A percentile compares a stretch with the other conserved stretches of the same genome.
phyloP scores from a whole-genome alignment of 2,113 vertebrate species.

The Syrmaticus mikado region DNA sequence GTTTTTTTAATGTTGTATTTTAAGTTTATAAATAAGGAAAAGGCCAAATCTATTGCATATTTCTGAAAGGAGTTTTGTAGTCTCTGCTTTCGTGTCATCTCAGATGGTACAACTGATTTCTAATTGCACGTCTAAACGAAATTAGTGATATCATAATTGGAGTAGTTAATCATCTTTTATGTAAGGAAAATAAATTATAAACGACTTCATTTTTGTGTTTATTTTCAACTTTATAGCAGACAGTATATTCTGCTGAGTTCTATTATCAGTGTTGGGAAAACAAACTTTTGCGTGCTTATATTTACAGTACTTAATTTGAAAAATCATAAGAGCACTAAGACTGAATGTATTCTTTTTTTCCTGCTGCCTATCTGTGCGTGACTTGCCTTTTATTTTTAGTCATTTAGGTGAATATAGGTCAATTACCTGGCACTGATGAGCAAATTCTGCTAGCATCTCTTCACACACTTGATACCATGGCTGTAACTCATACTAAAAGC shows the following conservation, averaged over 20 bases:
- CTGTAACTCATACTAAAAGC: not conserved
- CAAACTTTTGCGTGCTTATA: not conserved
- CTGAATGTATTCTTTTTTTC: not conserved
- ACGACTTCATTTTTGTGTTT: not conserved
- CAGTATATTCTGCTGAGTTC: not conserved
- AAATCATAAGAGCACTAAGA: rapidly evolving
- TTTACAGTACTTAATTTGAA: not conserved
- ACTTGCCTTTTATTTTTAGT: not conserved
- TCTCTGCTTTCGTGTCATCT: not conserved
- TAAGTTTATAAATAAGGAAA: not conserved
- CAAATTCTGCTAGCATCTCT: not conserved
- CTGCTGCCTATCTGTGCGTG: rapidly evolving
- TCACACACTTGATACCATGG: not conserved
- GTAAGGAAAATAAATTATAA: not conserved
- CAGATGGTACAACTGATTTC: not conserved
- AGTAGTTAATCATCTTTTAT: not conserved
- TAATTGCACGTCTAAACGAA: not conserved
- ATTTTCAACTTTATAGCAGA: not conserved
- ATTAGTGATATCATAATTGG: not conserved
- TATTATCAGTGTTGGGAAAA: not conserved
- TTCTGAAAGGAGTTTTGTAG: not conserved
- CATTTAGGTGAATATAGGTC: rapidly evolving
- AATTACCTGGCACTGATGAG: not conserved
- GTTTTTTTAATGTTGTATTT: not conserved
- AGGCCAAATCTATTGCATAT: not conserved